Percentiles rank a stretch among this genome's conserved stretches.
These are phyloP conservation scores for Eurois occulta DNA, from an alignment of 2,888 invertebrate genomes.

Conservation along the genomic window DNA sequence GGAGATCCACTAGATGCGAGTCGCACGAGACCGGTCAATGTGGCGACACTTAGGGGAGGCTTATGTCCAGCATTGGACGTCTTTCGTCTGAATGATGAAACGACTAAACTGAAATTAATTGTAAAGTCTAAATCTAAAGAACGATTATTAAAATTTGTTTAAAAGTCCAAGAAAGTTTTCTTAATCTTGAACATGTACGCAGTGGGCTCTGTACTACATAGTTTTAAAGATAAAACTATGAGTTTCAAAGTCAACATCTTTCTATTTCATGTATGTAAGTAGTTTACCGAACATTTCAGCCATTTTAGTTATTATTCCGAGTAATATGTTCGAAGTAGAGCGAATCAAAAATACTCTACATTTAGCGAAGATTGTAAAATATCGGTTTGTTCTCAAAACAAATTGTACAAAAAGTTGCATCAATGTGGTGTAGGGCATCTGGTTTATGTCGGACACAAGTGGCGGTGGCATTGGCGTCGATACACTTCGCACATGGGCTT, in stretches of 20 bases:
- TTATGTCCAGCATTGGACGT: no score
- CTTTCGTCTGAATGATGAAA: no score
- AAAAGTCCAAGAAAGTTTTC: conserved; percentile 17
- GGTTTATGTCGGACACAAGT: conserved; percentile 79
- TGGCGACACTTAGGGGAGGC: no score
- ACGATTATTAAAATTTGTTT: conserved; percentile 11
- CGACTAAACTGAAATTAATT: conserved; percentile 30
- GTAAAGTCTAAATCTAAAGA: conserved; percentile 23
- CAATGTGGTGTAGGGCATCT: conserved; percentile 75
- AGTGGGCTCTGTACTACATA: not conserved
- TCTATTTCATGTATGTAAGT: not conserved
- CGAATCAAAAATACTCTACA: conserved; percentile 16
- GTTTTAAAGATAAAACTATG: not conserved
- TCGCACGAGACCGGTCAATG: no score
- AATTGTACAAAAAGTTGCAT: conserved; percentile 72
- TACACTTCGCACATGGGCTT: conserved; percentile 82
- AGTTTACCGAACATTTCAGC: not conserved
- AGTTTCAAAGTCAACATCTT: not conserved
- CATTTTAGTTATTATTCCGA: not conserved
- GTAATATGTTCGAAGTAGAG: not conserved
- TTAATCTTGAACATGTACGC: not conserved
- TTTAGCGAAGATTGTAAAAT: conserved; percentile 38
- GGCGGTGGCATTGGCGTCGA: conserved; percentile 73
- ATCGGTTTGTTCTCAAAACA: conserved; percentile 59
- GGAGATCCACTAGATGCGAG: no score